These are phyloP conservation scores for Ips typographus DNA, from an alignment of 1,140 invertebrate species.

Conservation along the genomic window DNA sequence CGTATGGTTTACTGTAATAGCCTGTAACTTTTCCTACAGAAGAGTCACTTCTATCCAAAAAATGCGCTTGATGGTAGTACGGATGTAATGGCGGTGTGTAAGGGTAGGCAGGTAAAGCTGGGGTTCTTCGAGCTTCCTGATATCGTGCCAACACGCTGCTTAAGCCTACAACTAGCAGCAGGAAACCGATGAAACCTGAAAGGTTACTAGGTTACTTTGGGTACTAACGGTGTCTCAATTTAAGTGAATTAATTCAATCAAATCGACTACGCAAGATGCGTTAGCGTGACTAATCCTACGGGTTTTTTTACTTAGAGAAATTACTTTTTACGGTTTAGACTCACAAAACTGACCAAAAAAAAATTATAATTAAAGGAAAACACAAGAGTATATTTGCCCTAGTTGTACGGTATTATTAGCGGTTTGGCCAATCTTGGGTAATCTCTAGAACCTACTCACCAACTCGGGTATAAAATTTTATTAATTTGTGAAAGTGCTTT, in stretches of 20 bases:
- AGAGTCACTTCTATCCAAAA: constrained; percentile 36
- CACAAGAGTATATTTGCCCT: too few relatives aligned
- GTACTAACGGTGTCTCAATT: too few relatives aligned
- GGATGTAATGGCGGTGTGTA: constrained; percentile 25
- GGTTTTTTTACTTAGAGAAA: not conserved
- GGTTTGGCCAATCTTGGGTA: too few relatives aligned
- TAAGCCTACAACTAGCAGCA: constrained; percentile 49
- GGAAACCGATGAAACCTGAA: constrained; percentile 46
- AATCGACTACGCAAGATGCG: not conserved
- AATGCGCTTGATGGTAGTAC: constrained; percentile 37
- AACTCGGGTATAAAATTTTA: too few relatives aligned
- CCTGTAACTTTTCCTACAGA: not conserved
- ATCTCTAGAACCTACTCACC: too few relatives aligned
- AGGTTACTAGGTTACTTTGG: not conserved
- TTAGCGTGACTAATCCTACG: not conserved
- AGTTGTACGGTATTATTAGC: too few relatives aligned
- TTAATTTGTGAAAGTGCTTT: too few relatives aligned
- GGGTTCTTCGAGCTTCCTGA: constrained; percentile 42
- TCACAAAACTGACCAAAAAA: not conserved
- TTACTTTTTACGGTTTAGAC: not conserved
- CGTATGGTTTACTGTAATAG: too few relatives aligned
- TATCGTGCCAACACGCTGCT: constrained; percentile 48
- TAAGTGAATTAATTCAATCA: too few relatives aligned
- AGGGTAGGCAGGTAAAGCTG: constrained; percentile 27
- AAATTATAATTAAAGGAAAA: too few relatives aligned